Percentiles rank a stretch among this genome's conserved stretches.
phyloP scores from a whole-genome alignment of 1,140 invertebrate species.

The Pogonomyrmex barbatus region DNA sequence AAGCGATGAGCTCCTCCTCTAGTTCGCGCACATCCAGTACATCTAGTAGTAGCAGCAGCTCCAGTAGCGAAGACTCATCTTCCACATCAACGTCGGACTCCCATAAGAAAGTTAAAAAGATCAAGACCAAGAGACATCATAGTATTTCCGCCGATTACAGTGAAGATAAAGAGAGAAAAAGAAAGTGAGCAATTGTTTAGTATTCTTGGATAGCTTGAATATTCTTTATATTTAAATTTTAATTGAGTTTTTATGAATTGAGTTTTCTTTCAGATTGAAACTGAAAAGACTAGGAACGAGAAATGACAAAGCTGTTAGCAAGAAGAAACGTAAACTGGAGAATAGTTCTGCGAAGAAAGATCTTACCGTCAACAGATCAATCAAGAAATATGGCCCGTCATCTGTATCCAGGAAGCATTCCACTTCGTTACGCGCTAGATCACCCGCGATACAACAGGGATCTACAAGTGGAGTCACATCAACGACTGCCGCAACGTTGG shows the following conservation, averaged over 20 bases:
- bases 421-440: conserved; percentile 75
- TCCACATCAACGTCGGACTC: conserved; percentile 86
- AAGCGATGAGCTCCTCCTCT: conserved; percentile 89
- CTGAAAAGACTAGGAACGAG: conserved; percentile 82
- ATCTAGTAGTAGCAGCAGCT: conserved; percentile 88
- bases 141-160: conserved; percentile 88
- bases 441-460: conserved; percentile 74
- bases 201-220: background rate
- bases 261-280: conserved; percentile 77
- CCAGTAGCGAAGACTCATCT: conserved; percentile 87
- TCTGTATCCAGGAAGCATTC: conserved; percentile 79
- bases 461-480: conserved; percentile 52
- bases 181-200: conserved; percentile 78
- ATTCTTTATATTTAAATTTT: conserved; percentile 2
- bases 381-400: conserved; percentile 79
- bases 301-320: conserved; percentile 80
- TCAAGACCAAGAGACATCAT: conserved; percentile 87
- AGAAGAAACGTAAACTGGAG: conserved; percentile 84
- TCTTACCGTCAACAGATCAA: conserved; percentile 63
- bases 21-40: conserved; percentile 88
- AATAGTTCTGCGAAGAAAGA: conserved; percentile 78
- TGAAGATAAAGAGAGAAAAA: conserved; percentile 84
- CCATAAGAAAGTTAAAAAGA: conserved; percentile 86
- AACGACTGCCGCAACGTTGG: conserved; percentile 49
- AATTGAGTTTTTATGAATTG: conserved; percentile 25